Evolutionary conservation across 2,113 vertebrate species (phyloP).

Genomic region (Platichthys flesus): DNA sequence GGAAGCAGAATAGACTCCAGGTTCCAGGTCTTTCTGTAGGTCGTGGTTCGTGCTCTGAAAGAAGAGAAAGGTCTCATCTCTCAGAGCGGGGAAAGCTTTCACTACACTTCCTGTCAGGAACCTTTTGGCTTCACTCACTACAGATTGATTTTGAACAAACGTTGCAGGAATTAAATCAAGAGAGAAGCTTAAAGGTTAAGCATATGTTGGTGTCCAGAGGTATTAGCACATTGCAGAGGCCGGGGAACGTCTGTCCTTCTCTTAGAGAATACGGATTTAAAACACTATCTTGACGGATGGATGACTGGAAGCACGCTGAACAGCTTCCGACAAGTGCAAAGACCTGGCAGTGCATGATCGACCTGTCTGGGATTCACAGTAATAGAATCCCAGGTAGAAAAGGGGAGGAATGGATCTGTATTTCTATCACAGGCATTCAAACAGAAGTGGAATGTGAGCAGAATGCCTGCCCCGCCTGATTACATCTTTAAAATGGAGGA

Average conservation of each 20-base stretch:
- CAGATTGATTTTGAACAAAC: slow-evolving; percentile 11
- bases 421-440: slow-evolving; percentile 1
- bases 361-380: no score
- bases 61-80: neutral
- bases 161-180: slow-evolving; percentile 27
- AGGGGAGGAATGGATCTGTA: neutral
- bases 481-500: slow-evolving; percentile 24
- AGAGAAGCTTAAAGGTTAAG: slow-evolving; percentile 25
- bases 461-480: slow-evolving; percentile 17
- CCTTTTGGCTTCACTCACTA: slow-evolving; percentile 25
- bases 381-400: neutral
- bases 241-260: slow-evolving; percentile 25
- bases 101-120: neutral
- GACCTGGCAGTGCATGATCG: no score
- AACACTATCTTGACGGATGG: slow-evolving; percentile 7
- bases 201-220: slow-evolving; percentile 33
- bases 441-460: slow-evolving; percentile 18
- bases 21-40: neutral
- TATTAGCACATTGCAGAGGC: slow-evolving; percentile 15
- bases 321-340: neutral
- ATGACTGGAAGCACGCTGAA: neutral
- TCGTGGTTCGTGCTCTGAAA: neutral
- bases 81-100: neutral
- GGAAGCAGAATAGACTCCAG: neutral
- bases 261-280: slow-evolving; percentile 40